These are phyloP conservation scores for Labeo rohita DNA, from an alignment of 2,113 vertebrate genomes.

Conservation along the genomic window DNA sequence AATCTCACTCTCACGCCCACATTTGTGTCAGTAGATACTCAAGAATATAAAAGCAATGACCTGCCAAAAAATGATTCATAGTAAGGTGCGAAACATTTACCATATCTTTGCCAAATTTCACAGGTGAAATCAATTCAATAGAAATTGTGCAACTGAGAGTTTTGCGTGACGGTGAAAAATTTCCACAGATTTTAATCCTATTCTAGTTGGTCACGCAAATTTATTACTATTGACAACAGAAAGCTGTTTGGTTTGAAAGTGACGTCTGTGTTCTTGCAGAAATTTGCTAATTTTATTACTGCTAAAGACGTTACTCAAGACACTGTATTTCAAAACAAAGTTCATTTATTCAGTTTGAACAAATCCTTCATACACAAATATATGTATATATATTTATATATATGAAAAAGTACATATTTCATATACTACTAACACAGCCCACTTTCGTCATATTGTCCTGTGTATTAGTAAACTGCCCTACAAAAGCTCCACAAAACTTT, in stretches of 20 bases:
- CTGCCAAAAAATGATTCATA: not conserved
- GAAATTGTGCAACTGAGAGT: not conserved
- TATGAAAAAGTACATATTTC: constrained; percentile 58
- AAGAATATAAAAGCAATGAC: too few relatives aligned
- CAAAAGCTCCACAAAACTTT: constrained; percentile 41
- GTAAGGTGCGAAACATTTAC: not conserved
- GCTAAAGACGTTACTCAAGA: constrained; percentile 57
- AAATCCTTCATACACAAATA: constrained; percentile 63
- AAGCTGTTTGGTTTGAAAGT: not conserved
- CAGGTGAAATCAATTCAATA: not conserved
- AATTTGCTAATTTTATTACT: constrained; percentile 4
- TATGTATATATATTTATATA: constrained; percentile 25
- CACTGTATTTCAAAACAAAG: constrained; percentile 62
- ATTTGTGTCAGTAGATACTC: too few relatives aligned
- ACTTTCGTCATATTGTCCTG: constrained; percentile 29
- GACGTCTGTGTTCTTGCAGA: not conserved
- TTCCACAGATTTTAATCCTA: not conserved
- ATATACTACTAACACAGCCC: constrained; percentile 57
- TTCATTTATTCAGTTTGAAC: constrained; percentile 73
- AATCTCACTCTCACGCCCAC: too few relatives aligned
- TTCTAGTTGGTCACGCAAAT: not conserved
- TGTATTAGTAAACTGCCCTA: constrained; percentile 9
- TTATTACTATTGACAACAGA: not conserved
- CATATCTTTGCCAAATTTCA: too few relatives aligned
- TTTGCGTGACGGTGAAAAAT: not conserved